phyloP scores from a whole-genome alignment of 2,888 invertebrate species.

The Tetragonula carbonaria region DNA sequence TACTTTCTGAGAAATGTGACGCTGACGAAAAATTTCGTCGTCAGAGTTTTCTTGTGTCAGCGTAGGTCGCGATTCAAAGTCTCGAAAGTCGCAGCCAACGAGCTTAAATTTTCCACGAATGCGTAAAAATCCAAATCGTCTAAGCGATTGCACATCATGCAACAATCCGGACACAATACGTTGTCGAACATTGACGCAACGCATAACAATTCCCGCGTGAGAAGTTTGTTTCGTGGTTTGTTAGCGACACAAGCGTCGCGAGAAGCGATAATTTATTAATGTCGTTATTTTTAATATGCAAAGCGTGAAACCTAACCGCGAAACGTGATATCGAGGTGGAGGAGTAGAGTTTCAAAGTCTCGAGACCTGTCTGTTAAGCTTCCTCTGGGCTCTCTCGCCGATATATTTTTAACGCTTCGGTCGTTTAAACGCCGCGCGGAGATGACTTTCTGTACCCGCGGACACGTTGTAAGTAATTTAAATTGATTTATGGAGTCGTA shows the following conservation, averaged over 20 bases:
- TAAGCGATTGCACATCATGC: too few species aligned
- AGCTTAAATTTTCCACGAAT: too few species aligned
- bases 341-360: conserved; percentile 48
- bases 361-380: conserved; percentile 45
- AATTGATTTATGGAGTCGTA: conserved; percentile 21
- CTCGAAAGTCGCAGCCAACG: too few species aligned
- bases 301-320: conserved; percentile 47
- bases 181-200: background rate
- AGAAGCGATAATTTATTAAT: conserved; percentile 44
- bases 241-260: background rate
- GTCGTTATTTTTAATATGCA: conserved; percentile 49
- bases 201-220: too few species aligned
- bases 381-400: conserved; percentile 22
- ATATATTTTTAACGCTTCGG: conserved; percentile 48
- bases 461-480: conserved; percentile 11
- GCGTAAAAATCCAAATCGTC: too few species aligned
- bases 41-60: too few species aligned
- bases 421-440: conserved; percentile 11
- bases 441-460: background rate
- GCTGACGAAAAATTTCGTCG: too few species aligned
- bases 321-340: conserved; percentile 40
- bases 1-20: too few species aligned
- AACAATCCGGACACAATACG: too few species aligned
- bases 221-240: too few species aligned
- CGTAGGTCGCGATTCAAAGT: too few species aligned